A percentile compares a stretch with the other conserved stretches of the same genome.
Evolutionary conservation across 2,113 vertebrate species (phyloP).

Genomic region (Ageneiosus marmoratus): DNA sequence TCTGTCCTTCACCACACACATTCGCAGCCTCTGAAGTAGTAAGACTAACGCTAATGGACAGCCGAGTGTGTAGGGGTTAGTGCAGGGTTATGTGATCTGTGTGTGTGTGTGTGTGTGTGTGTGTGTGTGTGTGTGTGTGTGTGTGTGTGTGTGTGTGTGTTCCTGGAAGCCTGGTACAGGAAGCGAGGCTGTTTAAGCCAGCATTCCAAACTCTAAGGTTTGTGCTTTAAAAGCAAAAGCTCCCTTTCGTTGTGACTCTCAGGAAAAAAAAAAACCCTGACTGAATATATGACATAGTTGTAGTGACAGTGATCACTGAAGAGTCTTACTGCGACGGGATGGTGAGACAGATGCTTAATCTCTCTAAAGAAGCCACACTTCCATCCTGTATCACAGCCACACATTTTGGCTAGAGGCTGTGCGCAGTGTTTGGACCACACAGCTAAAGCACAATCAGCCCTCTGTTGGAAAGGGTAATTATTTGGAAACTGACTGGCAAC

Average conservation of each 20-base stretch:
- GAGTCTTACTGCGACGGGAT: neutral
- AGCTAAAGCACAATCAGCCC: constrained; percentile 61
- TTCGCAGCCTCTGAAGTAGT: constrained; percentile 33
- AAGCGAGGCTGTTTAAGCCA: constrained; percentile 1
- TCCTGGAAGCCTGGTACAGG: constrained; percentile 25
- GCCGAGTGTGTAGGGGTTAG: constrained; percentile 24
- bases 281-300: neutral
- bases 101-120: neutral
- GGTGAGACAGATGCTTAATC: neutral
- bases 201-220: constrained; percentile 4
- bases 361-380: constrained; percentile 7
- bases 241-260: neutral
- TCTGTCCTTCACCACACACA: constrained; percentile 39
- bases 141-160: constrained; percentile 5
- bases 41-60: constrained; percentile 18
- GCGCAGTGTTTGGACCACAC: constrained; percentile 18
- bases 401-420: constrained; percentile 8
- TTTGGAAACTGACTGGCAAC: constrained; percentile 65
- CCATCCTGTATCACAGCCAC: constrained; percentile 28
- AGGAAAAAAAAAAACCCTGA: neutral
- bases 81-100: constrained; percentile 24
- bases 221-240: constrained; percentile 15
- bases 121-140: constrained; percentile 11
- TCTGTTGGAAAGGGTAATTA: constrained; percentile 66
- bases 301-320: neutral